Base-by-base conservation (phyloP, 2,113 vertebrate genomes). In the Anguilla rostrata region DNA sequence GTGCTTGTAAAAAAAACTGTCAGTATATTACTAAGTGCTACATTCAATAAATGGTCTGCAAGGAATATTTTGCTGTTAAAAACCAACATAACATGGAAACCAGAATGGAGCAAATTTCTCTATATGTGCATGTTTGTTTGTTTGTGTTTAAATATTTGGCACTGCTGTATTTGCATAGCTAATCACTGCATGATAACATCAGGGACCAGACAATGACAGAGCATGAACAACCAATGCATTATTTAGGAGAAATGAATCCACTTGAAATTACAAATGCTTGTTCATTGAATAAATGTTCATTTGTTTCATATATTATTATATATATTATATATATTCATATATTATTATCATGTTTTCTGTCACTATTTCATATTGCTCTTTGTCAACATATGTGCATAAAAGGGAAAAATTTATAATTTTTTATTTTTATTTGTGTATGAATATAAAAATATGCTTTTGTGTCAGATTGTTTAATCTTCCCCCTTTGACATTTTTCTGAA, bases 151-250 rank as follows among this genome's bases (percentile, higher is more conserved):
- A 39, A 41, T 49, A 57, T 60, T 49, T 56, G 34, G 46, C 40
- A 46, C 41, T 9, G 66, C 63, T 84, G 85, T 81, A 53, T 88
- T 86, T 87, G 71, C 75, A 84, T 84, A 46, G n/a, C 34, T 57
- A 39, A 66, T 81, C 63, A 85, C n/a, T 57, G 82, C 84, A 86
- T 84, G 81, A 63, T 79, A 57, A 46, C 78, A 39, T 83, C 60
- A 88, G 60, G 78, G 29, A 57, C 7, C 49, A 87, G 56, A 53
- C 46, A 53, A 34, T 6, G 63, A 26, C 53, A 80, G 12, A 86
- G 40, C 84, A 87, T 83, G 80, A 78, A 78, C 39, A 57, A 82
- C 57, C 53, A 53, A 87, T 85, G 40, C 46, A 40, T 26, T 78
- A 71, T 40, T 29, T 78, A 22, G 66, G 26, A 78, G 29, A 43